These are phyloP conservation scores for Pagrus major DNA, from an alignment of 2,113 vertebrate genomes.

Conservation along the genomic window DNA sequence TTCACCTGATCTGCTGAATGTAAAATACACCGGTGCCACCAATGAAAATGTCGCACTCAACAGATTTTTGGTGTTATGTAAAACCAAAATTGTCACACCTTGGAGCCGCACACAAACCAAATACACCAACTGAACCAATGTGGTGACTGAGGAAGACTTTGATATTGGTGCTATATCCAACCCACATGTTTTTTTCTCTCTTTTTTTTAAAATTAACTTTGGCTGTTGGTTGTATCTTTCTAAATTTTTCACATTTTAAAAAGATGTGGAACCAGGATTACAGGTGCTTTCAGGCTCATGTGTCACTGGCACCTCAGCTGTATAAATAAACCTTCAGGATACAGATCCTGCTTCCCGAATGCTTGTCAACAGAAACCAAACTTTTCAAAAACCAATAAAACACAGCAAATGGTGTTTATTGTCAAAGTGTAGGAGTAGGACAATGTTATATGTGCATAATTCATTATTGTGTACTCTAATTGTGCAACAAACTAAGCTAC, in stretches of 20 bases:
- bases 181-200: no score
- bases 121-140: neutral
- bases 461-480: conserved; percentile 78
- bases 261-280: neutral
- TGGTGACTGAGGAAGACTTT: neutral
- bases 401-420: conserved; percentile 85
- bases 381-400: conserved; percentile 67
- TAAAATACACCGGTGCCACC: no score
- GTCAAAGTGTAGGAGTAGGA: conserved; percentile 82
- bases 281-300: neutral
- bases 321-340: neutral
- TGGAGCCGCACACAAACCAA: no score
- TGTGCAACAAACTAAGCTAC: conserved; percentile 85
- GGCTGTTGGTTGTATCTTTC: neutral
- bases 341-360: neutral
- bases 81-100: no score
- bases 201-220: no score
- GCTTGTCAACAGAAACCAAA: conserved; percentile 44
- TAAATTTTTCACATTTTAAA: neutral
- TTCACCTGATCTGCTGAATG: no score
- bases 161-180: neutral
- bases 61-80: no score
- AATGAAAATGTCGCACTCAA: no score
- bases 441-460: conserved; percentile 83
- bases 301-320: neutral